Evolutionary conservation across 2,113 vertebrate species (phyloP).

Genomic region (Solea solea): DNA sequence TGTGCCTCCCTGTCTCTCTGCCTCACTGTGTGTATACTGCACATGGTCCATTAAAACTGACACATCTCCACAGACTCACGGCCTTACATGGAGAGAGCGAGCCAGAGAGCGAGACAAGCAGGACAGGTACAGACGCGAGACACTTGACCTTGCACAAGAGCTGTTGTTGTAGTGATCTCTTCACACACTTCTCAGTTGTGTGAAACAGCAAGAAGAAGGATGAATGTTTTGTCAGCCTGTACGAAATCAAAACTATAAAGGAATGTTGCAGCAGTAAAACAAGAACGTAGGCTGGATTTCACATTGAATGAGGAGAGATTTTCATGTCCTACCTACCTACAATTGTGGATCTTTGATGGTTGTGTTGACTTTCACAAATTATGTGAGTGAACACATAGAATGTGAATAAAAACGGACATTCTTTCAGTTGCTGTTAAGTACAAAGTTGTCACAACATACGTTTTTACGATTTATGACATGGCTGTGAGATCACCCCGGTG

Average conservation of each 20-base stretch:
- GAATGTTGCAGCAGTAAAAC: neutral
- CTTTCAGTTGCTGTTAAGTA: too few species aligned
- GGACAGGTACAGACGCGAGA: conserved; percentile 30
- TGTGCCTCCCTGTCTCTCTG: neutral
- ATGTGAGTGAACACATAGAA: too few species aligned
- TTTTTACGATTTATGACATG: too few species aligned
- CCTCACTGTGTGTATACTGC: conserved; percentile 25
- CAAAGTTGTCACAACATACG: too few species aligned
- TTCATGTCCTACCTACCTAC: too few species aligned
- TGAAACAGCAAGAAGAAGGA: conserved; percentile 5
- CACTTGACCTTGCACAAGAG: conserved; percentile 32
- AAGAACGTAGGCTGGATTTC: neutral
- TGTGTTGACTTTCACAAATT: too few species aligned
- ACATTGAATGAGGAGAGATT: too few species aligned
- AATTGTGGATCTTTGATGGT: too few species aligned
- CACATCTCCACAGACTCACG: conserved; percentile 5
- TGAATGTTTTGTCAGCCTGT: conserved; percentile 1
- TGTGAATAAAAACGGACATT: too few species aligned
- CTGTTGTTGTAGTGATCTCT: neutral
- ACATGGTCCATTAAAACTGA: conserved; percentile 21
- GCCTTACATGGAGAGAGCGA: conserved; percentile 48
- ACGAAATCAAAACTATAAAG: neutral
- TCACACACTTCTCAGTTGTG: neutral
- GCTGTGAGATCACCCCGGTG: too few species aligned
- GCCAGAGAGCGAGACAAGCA: neutral